Percentiles rank a stretch among this genome's conserved stretches.
Evolutionary conservation across 2,797 vertebrate species (phyloP).

Genomic region (Enoplosus armatus): DNA sequence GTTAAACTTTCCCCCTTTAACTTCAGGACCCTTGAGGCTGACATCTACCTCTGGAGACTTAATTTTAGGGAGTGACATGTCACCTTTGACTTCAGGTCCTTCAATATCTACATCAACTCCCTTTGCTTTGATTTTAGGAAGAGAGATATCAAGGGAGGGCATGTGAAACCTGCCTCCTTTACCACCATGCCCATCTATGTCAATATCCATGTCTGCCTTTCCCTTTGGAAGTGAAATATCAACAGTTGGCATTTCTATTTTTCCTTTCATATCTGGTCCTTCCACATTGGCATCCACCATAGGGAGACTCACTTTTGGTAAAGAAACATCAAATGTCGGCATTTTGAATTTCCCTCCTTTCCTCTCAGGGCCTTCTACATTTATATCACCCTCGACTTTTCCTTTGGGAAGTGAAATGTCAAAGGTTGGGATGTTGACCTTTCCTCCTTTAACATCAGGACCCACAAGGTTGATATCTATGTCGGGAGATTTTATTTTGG

Average conservation of each 20-base stretch:
- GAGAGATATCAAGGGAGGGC: conserved; percentile 66
- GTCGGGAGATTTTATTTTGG: no score
- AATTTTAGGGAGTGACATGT: conserved; percentile 32
- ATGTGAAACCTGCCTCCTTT: conserved; percentile 59
- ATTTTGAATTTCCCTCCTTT: conserved; percentile 60
- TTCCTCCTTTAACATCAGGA: no score
- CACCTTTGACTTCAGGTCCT: conserved; percentile 46
- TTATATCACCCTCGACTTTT: no score
- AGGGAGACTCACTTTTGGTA: conserved; percentile 63
- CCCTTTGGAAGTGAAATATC: conserved; percentile 65
- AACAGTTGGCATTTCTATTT: conserved; percentile 53
- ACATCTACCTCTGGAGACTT: conserved; percentile 34
- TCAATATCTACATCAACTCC: conserved; percentile 44
- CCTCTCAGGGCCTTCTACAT: no score
- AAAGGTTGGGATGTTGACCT: no score
- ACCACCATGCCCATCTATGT: conserved; percentile 25
- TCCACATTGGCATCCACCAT: conserved; percentile 49
- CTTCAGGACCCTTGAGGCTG: conserved; percentile 39
- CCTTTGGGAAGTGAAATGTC: no score
- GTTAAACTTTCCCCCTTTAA: conserved; percentile 40
- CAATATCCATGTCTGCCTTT: conserved; percentile 35
- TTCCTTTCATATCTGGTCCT: conserved; percentile 55
- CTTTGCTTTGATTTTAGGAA: conserved; percentile 71
- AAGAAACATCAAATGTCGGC: conserved; percentile 64
- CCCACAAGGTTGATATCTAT: no score